phyloP scores from a whole-genome alignment of 2,888 invertebrate species.

The Nyleta sp. region DNA sequence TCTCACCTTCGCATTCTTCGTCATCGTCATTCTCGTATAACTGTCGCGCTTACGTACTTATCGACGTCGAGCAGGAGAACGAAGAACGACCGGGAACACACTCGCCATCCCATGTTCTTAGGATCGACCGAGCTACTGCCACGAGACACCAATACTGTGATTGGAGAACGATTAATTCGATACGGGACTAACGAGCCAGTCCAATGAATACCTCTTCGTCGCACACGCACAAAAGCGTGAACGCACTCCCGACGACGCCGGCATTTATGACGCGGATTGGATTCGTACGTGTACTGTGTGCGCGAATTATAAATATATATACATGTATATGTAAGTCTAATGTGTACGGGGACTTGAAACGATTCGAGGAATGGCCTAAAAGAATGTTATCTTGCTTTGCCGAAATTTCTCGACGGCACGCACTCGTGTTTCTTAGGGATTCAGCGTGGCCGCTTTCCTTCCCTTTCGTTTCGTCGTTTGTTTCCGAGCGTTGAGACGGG shows the following conservation, averaged over 20 bases:
- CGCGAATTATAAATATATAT: constrained; percentile 31
- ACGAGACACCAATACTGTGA: constrained; percentile 65
- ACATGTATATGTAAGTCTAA: constrained; percentile 40
- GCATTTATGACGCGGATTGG: constrained; percentile 15
- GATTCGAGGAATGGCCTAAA: constrained; percentile 59
- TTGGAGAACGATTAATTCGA: constrained; percentile 57
- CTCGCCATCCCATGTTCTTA: constrained; percentile 48
- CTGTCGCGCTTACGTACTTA: constrained; percentile 49
- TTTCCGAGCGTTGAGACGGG: neutral
- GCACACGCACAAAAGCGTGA: constrained; percentile 44
- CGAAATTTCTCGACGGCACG: constrained; percentile 35
- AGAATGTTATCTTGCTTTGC: constrained; percentile 40
- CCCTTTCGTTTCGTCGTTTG: neutral
- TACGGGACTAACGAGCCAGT: constrained; percentile 52
- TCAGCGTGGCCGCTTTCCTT: constrained; percentile 9
- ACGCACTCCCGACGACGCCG: constrained; percentile 30
- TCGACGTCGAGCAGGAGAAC: constrained; percentile 47
- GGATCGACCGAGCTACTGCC: constrained; percentile 67
- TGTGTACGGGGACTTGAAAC: constrained; percentile 23
- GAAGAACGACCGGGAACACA: constrained; percentile 45
- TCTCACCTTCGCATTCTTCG: too few species aligned
- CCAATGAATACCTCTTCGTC: constrained; percentile 37
- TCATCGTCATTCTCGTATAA: constrained; percentile 53
- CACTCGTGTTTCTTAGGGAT: constrained; percentile 3
- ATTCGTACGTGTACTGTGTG: constrained; percentile 25